Evolutionary conservation across 2,797 vertebrate genomes (phyloP), one percentile per base, ranked within the genome.

Genomic region (Cryptoblepharus egeriae): DNA sequence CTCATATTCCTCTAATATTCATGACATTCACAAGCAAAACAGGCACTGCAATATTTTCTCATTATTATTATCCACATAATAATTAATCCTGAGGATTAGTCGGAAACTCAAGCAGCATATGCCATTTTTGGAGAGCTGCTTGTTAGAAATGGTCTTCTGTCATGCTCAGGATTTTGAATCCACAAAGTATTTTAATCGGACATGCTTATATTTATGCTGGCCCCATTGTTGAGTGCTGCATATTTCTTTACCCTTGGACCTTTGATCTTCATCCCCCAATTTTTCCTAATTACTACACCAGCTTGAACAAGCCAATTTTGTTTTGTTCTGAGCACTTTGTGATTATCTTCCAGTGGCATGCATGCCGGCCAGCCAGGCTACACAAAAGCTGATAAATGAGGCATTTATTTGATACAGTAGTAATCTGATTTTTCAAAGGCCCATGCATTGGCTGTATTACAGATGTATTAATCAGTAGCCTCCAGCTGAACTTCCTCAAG

Each of bases 401-500:
- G 37, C 71, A 88, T 81, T 94, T 92, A 90, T 93, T 92, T 90
- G 85, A 92, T 93, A 90, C 28, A 12, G 45, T 81, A 93, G 90
- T 91, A 93, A 92, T 93, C 87, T 92, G 85, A 94, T 92, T 91
- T 93, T 90, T 90, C 89, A 91, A 87, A 93, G 64, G 74, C 16
- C 26, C 55, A 35, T 74, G 42, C 75, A 70, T 77, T 93, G 85
- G 80, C 81, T 73, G 16, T 3, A 1, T 74, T 81, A 80, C 65
- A 87, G 52, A 87, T 82, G 1, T 69, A 86, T 92, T 92, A 93
- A 93, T 91, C 85, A 90, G 73, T 82, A 85, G 79, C 22, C 76
- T 80, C 83, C 67, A 79, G 20, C 15, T 86, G 75, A 90, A 88
- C 58, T 72, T 91, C 49, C 45, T 85, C 64, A 91, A 93, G 86